Evolutionary conservation across 2,888 invertebrate genomes (phyloP).

Genomic region (Pyrrhia umbra): DNA sequence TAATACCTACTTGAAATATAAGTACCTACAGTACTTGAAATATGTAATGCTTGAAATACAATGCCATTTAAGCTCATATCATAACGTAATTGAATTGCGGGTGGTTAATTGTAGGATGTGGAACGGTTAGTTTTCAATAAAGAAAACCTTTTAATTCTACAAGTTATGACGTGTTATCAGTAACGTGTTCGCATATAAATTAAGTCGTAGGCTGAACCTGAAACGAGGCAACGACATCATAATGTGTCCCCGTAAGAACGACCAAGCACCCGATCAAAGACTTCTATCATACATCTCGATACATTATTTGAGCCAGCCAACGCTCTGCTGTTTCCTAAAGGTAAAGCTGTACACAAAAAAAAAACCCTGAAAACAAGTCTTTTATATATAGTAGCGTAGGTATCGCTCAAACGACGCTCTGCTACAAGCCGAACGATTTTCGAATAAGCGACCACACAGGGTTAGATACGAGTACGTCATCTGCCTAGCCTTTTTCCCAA

Average conservation of each 20-base stretch:
- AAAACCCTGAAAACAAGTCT: not conserved
- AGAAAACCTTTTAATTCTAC: constrained; percentile 9
- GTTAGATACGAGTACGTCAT: not conserved
- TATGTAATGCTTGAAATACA: constrained; percentile 25
- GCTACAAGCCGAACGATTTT: not conserved
- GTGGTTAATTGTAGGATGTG: constrained; percentile 4
- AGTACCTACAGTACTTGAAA: not conserved
- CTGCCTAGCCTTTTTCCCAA: not conserved
- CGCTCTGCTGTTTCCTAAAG: not conserved
- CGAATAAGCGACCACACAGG: not conserved
- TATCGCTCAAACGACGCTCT: not conserved
- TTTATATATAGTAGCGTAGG: not conserved
- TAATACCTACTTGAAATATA: constrained; percentile 1
- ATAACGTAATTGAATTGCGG: constrained; percentile 15
- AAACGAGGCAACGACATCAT: not conserved
- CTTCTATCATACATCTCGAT: not conserved
- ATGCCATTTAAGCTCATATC: constrained; percentile 20
- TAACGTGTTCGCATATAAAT: constrained; percentile 19
- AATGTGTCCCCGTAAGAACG: not conserved
- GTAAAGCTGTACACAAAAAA: not conserved
- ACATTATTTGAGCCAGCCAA: not conserved
- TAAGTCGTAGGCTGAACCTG: not conserved
- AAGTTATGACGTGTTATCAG: constrained; percentile 14
- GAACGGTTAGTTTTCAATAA: not conserved
- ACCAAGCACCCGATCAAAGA: not conserved